A percentile compares a stretch with the other conserved stretches of the same genome.
phyloP scores from a whole-genome alignment of 2,888 invertebrate genomes.

The Nycteola revayana region DNA sequence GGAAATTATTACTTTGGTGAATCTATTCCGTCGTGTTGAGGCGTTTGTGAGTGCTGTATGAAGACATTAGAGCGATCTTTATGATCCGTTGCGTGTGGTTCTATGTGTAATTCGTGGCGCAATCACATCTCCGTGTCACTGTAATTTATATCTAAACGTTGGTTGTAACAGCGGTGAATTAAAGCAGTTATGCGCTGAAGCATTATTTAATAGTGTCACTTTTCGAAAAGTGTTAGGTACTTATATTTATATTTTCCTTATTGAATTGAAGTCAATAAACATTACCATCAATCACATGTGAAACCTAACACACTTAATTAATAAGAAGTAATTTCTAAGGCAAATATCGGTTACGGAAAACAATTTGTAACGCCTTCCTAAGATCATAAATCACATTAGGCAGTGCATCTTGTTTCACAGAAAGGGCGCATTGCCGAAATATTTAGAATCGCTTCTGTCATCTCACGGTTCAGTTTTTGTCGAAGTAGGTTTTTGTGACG shows the following conservation, averaged over 20 bases:
- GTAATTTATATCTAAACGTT: constrained; percentile 58
- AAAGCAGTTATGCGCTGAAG: too few species aligned
- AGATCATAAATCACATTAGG: constrained; percentile 65
- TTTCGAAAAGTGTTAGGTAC: too few species aligned
- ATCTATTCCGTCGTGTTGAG: constrained; percentile 55
- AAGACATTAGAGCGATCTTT: constrained; percentile 75
- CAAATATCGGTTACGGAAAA: constrained; percentile 54
- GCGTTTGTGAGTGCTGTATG: constrained; percentile 57
- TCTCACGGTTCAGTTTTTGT: constrained; percentile 61
- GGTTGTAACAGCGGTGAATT: constrained; percentile 44
- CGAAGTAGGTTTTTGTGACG: constrained; percentile 48
- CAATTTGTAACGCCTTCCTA: constrained; percentile 72
- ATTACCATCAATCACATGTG: too few species aligned
- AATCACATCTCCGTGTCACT: constrained; percentile 61
- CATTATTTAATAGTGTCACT: too few species aligned
- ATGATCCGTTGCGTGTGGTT: constrained; percentile 70
- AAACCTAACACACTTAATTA: too few species aligned
- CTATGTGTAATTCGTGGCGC: constrained; percentile 60
- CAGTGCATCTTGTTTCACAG: constrained; percentile 67
- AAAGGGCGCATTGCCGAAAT: constrained; percentile 73
- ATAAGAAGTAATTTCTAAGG: constrained; percentile 50
- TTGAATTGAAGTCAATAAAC: too few species aligned
- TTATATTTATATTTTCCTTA: too few species aligned
- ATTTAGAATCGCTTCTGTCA: constrained; percentile 75
- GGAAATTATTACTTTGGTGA: constrained; percentile 72